A percentile compares a stretch with the other conserved stretches of the same genome.
Conservation (phyloP, 2,888 invertebrate genomes). For the Ligdia adustata region DNA sequence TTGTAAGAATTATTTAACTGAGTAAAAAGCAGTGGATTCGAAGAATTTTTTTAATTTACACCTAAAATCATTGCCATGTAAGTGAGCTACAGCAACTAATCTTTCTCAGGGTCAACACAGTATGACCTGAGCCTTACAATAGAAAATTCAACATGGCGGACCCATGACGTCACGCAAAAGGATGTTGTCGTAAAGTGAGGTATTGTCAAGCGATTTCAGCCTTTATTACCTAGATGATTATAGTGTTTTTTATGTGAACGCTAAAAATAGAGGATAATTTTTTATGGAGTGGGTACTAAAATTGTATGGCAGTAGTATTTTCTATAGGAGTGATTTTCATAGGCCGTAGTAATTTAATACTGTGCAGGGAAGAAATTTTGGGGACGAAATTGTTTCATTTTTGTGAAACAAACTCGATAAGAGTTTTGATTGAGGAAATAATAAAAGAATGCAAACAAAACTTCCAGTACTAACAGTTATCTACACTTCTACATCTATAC, state of each 20-base stretch:
- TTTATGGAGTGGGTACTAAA: constrained; percentile 21
- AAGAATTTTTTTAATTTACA: too few species aligned
- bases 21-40: too few species aligned
- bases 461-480: too few species aligned
- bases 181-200: constrained; percentile 21
- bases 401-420: too few species aligned
- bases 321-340: constrained; percentile 2
- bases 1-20: too few species aligned
- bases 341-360: not conserved
- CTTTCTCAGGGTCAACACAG: not conserved
- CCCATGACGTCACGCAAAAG: constrained; percentile 26
- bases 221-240: constrained; percentile 16
- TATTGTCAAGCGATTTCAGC: constrained; percentile 12
- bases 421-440: too few species aligned
- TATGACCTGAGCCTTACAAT: not conserved
- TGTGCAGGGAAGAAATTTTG: too few species aligned
- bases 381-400: too few species aligned
- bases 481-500: too few species aligned
- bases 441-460: too few species aligned
- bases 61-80: too few species aligned
- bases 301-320: constrained; percentile 11
- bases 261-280: constrained; percentile 23
- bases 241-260: constrained; percentile 7
- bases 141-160: constrained; percentile 19
- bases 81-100: too few species aligned